These are phyloP conservation scores for Xestobium rufovillosum DNA, from an alignment of 2,888 invertebrate genomes.

Conservation along the genomic window DNA sequence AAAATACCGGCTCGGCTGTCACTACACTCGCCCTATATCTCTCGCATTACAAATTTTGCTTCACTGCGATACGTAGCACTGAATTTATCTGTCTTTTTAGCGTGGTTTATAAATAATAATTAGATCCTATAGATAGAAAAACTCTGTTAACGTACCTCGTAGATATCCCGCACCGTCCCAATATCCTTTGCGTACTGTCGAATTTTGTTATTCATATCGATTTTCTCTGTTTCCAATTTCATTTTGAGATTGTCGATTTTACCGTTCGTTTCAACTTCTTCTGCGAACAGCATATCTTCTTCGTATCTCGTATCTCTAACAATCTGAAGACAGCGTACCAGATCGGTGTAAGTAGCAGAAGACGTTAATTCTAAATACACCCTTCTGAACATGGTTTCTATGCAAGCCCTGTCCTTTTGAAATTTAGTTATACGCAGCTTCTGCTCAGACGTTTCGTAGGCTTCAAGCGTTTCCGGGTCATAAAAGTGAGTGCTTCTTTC, in stretches of 20 bases:
- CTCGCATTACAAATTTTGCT: no score
- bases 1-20: no score
- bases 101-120: no score
- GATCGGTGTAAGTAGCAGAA: slow-evolving; percentile 16
- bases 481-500: neutral
- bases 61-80: no score
- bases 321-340: slow-evolving; percentile 21
- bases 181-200: slow-evolving; percentile 23
- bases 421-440: slow-evolving; percentile 22
- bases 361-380: slow-evolving; percentile 10
- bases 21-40: no score
- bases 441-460: slow-evolving; percentile 16
- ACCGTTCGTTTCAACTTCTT: slow-evolving; percentile 14
- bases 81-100: no score
- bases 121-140: no score
- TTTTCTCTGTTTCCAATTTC: slow-evolving; percentile 23
- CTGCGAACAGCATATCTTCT: slow-evolving; percentile 18
- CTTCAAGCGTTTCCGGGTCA: slow-evolving; percentile 19
- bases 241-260: slow-evolving; percentile 23
- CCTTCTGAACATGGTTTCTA: slow-evolving; percentile 20
- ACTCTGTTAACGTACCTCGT: no score
- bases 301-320: slow-evolving; percentile 15
- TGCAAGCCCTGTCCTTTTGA: slow-evolving; percentile 23
- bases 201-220: slow-evolving; percentile 20
- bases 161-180: slow-evolving; percentile 33